A percentile compares a stretch with the other conserved stretches of the same genome.
These are phyloP conservation scores for Elephantulus edwardii DNA, from an alignment of 2,113 vertebrate species.

Conservation along the genomic window DNA sequence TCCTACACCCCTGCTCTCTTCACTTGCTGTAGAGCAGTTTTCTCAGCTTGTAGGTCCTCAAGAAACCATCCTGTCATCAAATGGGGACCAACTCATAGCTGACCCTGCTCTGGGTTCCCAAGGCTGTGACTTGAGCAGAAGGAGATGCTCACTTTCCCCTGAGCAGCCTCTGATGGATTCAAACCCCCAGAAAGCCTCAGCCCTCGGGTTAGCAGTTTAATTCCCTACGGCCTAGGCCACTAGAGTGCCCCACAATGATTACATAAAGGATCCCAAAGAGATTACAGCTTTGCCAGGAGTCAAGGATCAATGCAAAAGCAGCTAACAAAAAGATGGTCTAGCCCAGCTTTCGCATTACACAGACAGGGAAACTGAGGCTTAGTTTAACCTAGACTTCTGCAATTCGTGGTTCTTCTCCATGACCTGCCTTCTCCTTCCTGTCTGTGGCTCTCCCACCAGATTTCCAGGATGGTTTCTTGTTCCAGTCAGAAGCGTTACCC, in stretches of 20 bases:
- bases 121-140: too few relatives aligned
- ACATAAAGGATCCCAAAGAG: neutral
- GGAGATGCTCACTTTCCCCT: too few relatives aligned
- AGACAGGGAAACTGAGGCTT: neutral
- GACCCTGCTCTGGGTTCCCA: too few relatives aligned
- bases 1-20: fast-evolving
- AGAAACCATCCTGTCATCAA: neutral
- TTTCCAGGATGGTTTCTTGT: neutral
- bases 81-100: too few relatives aligned
- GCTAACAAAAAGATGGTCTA: neutral
- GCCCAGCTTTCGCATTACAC: neutral
- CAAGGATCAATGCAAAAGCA: neutral
- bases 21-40: neutral
- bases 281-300: neutral
- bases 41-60: neutral
- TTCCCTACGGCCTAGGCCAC: too few relatives aligned
- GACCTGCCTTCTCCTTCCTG: neutral
- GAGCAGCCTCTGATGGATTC: too few relatives aligned
- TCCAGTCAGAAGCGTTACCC: neutral
- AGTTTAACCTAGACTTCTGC: neutral
- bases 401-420: neutral
- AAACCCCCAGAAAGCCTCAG: too few relatives aligned
- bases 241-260: too few relatives aligned
- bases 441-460: neutral
- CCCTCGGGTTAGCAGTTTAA: neutral